These are phyloP conservation scores for Mareca strepera DNA, from an alignment of 2,797 vertebrate genomes.

Conservation along the genomic window DNA sequence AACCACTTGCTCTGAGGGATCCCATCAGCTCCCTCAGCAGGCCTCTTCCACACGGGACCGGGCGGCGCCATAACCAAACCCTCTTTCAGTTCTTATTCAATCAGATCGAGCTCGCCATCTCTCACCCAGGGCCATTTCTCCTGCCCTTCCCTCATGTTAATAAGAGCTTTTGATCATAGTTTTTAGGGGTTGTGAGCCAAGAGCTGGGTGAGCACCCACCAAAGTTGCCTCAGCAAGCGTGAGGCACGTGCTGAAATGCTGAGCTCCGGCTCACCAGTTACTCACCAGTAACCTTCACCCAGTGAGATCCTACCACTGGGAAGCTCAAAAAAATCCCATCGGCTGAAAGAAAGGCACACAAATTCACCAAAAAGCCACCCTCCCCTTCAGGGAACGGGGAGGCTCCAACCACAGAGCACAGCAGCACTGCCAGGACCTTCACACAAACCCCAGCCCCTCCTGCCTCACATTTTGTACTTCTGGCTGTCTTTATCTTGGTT, in stretches of 20 bases:
- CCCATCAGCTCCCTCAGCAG: background rate
- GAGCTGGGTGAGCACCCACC: background rate
- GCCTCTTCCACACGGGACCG: background rate
- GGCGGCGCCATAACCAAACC: background rate
- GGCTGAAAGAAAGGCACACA: background rate
- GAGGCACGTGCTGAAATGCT: background rate
- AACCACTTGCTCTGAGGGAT: rapidly evolving
- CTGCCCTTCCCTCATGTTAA: background rate
- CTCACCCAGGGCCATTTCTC: background rate
- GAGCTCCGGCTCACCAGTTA: background rate
- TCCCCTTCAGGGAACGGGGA: rapidly evolving
- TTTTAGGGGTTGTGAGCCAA: rapidly evolving
- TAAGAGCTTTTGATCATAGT: rapidly evolving
- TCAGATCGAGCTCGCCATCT: background rate
- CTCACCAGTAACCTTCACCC: background rate
- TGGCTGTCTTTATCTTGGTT: background rate
- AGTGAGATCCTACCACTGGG: background rate
- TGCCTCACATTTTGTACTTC: background rate
- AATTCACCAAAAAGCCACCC: background rate
- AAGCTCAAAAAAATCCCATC: rapidly evolving
- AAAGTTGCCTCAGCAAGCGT: background rate
- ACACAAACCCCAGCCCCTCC: background rate
- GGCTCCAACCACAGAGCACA: background rate
- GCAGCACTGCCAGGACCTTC: background rate
- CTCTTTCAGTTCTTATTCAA: background rate